Evolutionary conservation across 92 coral and sea anemone genomes (phyloP).

Genomic region (Micromussa lordhowensis): DNA sequence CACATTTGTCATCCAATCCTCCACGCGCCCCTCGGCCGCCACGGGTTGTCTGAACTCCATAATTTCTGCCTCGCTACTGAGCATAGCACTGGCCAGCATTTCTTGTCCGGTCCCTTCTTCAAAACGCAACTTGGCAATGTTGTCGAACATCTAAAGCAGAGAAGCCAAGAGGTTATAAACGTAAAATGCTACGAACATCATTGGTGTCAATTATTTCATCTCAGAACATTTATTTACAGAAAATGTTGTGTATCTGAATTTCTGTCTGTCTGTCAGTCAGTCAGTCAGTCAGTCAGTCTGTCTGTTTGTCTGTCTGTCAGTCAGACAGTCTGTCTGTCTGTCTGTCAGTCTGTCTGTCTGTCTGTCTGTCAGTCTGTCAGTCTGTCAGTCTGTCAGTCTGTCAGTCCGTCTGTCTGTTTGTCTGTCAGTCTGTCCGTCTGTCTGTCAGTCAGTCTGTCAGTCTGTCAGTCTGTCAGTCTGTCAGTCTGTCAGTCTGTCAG

Average conservation of each 20-base stretch:
- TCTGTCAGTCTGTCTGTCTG: no score
- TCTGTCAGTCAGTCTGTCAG: no score
- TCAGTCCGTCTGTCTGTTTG: no score
- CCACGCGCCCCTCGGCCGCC: slow-evolving; percentile 97
- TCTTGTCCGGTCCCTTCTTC: slow-evolving; percentile 95
- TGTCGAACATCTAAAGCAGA: slow-evolving; percentile 93
- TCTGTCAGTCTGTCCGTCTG: no score
- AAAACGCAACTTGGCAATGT: slow-evolving; percentile 93
- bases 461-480: no score
- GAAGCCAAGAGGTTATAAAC: background rate
- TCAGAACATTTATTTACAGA: no score
- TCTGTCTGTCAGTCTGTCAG: no score
- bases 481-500: no score
- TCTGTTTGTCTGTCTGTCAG: background rate
- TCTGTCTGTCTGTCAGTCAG: no score
- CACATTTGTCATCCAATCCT: slow-evolving; percentile 99
- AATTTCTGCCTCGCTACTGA: slow-evolving; percentile 93
- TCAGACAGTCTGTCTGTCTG: background rate
- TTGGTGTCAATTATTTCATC: background rate
- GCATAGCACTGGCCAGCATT: slow-evolving; percentile 90
- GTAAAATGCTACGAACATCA: background rate
- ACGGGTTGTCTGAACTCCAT: slow-evolving; percentile 97
- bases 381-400: background rate
- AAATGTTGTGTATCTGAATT: no score
- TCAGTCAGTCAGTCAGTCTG: background rate